These are phyloP conservation scores for Plagodis pulveraria DNA, from an alignment of 2,888 invertebrate genomes.

Conservation along the genomic window DNA sequence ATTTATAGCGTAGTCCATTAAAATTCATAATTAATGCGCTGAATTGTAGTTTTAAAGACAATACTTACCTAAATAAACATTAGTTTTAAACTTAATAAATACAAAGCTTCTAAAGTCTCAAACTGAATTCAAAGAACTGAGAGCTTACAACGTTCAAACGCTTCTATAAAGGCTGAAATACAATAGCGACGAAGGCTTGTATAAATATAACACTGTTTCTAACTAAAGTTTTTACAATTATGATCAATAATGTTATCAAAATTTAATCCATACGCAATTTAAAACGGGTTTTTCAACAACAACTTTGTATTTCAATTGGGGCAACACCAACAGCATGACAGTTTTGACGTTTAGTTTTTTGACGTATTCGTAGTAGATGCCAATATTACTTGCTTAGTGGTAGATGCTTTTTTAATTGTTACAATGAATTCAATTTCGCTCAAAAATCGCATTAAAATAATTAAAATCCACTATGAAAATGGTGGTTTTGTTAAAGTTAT, in stretches of 20 bases:
- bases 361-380: too few species aligned
- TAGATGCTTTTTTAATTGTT: too few species aligned
- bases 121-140: constrained; percentile 20
- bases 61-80: constrained; percentile 16
- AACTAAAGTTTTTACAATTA: background rate
- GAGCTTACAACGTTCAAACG: constrained; percentile 28
- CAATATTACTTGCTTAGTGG: too few species aligned
- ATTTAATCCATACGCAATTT: too few species aligned
- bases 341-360: too few species aligned
- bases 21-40: constrained; percentile 18
- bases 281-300: too few species aligned
- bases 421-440: too few species aligned
- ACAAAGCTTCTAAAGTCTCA: constrained; percentile 11
- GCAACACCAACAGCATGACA: too few species aligned
- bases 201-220: constrained; percentile 3
- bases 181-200: constrained; percentile 18
- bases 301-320: too few species aligned
- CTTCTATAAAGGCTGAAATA: constrained; percentile 19
- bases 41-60: constrained; percentile 19
- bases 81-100: constrained; percentile 23
- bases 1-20: constrained; percentile 1
- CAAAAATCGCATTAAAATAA: too few species aligned
- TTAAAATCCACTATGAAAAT: too few species aligned
- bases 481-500: too few species aligned
- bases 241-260: background rate